These are phyloP conservation scores for Pandion haliaetus DNA, from an alignment of 2,113 vertebrate genomes.

Conservation along the genomic window DNA sequence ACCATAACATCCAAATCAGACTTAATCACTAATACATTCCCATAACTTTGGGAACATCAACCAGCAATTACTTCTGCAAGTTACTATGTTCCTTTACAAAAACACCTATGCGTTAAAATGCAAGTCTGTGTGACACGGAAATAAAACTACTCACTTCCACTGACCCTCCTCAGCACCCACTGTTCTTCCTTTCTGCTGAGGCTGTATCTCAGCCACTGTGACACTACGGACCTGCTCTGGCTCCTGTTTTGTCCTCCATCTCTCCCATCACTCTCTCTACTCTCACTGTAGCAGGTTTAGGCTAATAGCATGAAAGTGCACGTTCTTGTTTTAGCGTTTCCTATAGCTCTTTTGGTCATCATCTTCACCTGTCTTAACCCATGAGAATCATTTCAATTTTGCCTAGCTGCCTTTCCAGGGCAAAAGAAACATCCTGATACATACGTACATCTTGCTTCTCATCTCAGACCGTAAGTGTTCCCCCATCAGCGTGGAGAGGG, in stretches of 20 bases:
- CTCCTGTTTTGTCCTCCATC: background rate
- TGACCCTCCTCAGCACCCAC: background rate
- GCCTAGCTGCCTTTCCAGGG: background rate
- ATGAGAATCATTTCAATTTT: background rate
- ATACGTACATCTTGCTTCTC: background rate
- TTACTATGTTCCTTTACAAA: background rate
- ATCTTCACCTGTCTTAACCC: background rate
- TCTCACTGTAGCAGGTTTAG: background rate
- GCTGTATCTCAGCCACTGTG: background rate
- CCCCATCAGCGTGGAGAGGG: background rate
- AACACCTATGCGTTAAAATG: background rate
- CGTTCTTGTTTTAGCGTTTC: background rate
- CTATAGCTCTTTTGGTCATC: background rate
- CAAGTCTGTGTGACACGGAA: background rate
- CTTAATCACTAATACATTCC: background rate
- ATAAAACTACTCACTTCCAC: background rate
- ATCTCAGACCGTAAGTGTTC: background rate
- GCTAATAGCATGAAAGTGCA: background rate
- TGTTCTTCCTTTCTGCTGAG: background rate
- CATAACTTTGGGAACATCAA: background rate
- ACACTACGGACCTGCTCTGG: background rate
- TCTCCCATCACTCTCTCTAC: background rate
- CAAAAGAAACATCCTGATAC: background rate
- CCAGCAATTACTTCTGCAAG: background rate
- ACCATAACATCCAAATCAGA: background rate